A percentile compares a stretch with the other conserved stretches of the same genome.
phyloP scores from a whole-genome alignment of 2,888 invertebrate species.

The Stenoptilia bipunctidactyla region DNA sequence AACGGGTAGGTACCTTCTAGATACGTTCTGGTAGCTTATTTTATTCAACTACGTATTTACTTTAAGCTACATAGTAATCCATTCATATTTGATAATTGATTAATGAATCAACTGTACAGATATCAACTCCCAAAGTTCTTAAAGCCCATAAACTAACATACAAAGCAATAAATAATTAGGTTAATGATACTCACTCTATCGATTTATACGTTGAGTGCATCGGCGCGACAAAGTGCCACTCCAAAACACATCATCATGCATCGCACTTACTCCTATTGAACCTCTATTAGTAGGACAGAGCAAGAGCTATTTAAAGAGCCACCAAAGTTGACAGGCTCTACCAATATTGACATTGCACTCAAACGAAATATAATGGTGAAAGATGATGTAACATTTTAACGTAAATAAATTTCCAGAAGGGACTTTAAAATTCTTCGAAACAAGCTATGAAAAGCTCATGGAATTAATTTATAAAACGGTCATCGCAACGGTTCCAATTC shows the following conservation, averaged over 20 bases:
- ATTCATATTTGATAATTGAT: too few relatives aligned
- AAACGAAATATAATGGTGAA: not conserved
- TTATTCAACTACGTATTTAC: too few relatives aligned
- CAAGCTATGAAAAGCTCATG: too few relatives aligned
- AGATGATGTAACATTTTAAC: conserved; percentile 1
- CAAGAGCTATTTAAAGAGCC: not conserved
- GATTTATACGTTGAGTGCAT: conserved; percentile 24
- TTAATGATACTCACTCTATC: conserved; percentile 1
- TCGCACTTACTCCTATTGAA: not conserved
- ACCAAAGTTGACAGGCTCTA: not conserved
- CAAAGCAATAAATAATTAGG: not conserved
- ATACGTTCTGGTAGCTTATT: too few relatives aligned
- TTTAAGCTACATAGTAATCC: too few relatives aligned
- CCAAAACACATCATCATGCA: conserved; percentile 40
- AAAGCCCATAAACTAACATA: not conserved
- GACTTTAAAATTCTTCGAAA: not conserved
- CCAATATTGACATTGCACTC: conserved; percentile 1
- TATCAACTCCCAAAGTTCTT: too few relatives aligned
- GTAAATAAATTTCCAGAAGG: not conserved
- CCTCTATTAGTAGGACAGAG: not conserved
- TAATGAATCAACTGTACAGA: too few relatives aligned
- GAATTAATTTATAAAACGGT: too few relatives aligned
- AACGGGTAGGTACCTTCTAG: too few relatives aligned
- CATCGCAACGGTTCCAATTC: too few relatives aligned
- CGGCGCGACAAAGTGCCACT: conserved; percentile 30